Conservation (phyloP, 2,888 invertebrate genomes). For the Spisula solida region DNA sequence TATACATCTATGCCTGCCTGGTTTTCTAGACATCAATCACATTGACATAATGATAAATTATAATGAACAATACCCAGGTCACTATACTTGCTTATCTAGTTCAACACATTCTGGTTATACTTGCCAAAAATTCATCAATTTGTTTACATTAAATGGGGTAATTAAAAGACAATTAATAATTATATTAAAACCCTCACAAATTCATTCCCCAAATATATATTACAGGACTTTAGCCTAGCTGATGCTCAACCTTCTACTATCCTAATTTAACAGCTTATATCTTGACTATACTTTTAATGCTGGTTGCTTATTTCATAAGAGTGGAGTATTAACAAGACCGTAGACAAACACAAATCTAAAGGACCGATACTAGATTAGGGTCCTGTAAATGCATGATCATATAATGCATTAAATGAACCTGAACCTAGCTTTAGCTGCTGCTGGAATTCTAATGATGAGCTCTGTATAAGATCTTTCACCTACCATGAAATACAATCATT, state of each 20-base stretch:
- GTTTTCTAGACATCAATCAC: neutral
- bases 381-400: no score
- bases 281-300: no score
- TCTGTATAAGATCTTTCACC: neutral
- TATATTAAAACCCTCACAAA: neutral
- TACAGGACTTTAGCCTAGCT: no score
- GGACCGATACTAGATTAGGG: no score
- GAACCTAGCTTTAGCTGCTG: no score
- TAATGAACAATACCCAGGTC: neutral
- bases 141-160: neutral
- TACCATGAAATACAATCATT: neutral
- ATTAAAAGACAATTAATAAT: slow-evolving; percentile 10
- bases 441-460: no score
- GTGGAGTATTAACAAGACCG: no score
- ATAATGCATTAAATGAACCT: no score
- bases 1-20: neutral
- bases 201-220: neutral
- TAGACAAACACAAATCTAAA: no score
- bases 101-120: neutral
- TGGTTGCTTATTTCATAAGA: no score
- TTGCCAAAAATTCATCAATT: neutral
- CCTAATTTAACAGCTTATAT: no score
- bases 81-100: neutral
- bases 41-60: slow-evolving; percentile 4
- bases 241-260: no score